Base-by-base conservation (phyloP, 2,888 invertebrate species). In the Lordiphosa andalusiaca region DNA sequence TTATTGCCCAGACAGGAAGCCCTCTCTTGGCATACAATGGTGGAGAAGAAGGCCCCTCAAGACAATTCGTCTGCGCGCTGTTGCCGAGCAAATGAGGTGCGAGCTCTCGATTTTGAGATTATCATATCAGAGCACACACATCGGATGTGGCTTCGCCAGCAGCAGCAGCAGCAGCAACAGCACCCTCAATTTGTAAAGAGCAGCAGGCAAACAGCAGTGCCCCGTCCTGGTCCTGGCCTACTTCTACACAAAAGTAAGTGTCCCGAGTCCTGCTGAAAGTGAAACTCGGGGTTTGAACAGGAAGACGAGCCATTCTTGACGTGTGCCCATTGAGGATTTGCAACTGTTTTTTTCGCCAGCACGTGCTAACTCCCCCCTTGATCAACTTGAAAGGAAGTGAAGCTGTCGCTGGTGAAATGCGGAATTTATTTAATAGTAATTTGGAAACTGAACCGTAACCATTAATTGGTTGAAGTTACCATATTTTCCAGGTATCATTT, bases 21-120 rank as follows among this genome's bases (percentile, higher is more conserved):
- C 68, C 70, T 76, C 58, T 49, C 44, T 44, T 44, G 69, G 62
- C 48, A 62, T 52, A 66, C 69, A 69, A 54, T 74, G 62, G 61
- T 30, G 57, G 58, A 36, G 62, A 53, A 65, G 49, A 33, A 25
- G 39, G 19, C 23, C 53, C 55, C 73, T 53, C 56, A 59, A 78
- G 78, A 60, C 78, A 67, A 53, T 21, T 47, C 62, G 38, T 40
- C 36, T 33, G 42, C 30, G 30, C 19, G 48, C 53, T 36, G 40
- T 38, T 53, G 40, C 66, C 35, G 58, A 44, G 56, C 69, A 76
- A 84, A 76, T 73, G 82, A 86, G 85, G 86, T 84, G 86, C 84
- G 86, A 84, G 84, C 78, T 86, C 82, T 82, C 85, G 84, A 86
- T 84, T 69, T 81, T 36, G 57, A 82, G 82, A 82, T 86, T 75